Evolutionary conservation across 2,888 invertebrate genomes (phyloP).

Genomic region (Bombylius discolor): DNA sequence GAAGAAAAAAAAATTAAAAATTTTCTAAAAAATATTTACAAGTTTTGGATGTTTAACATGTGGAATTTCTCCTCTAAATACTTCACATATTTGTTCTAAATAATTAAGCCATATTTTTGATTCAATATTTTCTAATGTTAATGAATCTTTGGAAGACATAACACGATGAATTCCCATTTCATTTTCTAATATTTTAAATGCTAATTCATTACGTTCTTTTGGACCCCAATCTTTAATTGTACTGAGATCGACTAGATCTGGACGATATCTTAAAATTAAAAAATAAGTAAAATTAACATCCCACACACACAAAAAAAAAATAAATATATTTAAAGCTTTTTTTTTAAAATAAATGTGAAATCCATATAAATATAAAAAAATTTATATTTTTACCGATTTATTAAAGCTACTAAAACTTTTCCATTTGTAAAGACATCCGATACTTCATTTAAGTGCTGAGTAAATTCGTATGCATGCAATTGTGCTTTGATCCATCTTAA

Average conservation of each 20-base stretch:
- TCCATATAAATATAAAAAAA: neutral
- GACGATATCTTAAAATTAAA: conserved; percentile 59
- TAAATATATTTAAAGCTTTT: neutral
- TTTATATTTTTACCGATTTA: conserved; percentile 26
- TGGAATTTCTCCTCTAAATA: conserved; percentile 85
- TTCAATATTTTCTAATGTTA: conserved; percentile 28
- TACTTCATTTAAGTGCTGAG: conserved; percentile 28
- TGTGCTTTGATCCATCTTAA: conserved; percentile 35
- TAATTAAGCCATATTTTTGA: conserved; percentile 53
- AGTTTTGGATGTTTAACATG: conserved; percentile 62
- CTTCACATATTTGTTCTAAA: conserved; percentile 75
- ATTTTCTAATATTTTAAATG: conserved; percentile 74
- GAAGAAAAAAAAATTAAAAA: too few species aligned
- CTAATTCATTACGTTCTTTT: conserved; percentile 59
- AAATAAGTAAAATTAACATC: neutral
- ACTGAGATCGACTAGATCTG: conserved; percentile 71
- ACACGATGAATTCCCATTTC: conserved; percentile 62
- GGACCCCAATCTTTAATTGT: conserved; percentile 50
- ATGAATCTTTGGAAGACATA: conserved; percentile 63
- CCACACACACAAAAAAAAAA: neutral
- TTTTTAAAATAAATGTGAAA: neutral
- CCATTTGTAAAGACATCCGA: conserved; percentile 35
- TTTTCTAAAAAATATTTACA: conserved; percentile 16
- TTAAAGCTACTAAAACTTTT: conserved; percentile 33
- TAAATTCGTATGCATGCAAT: conserved; percentile 29